phyloP scores from a whole-genome alignment of 2,113 vertebrate species.

The Phasianus colchicus region DNA sequence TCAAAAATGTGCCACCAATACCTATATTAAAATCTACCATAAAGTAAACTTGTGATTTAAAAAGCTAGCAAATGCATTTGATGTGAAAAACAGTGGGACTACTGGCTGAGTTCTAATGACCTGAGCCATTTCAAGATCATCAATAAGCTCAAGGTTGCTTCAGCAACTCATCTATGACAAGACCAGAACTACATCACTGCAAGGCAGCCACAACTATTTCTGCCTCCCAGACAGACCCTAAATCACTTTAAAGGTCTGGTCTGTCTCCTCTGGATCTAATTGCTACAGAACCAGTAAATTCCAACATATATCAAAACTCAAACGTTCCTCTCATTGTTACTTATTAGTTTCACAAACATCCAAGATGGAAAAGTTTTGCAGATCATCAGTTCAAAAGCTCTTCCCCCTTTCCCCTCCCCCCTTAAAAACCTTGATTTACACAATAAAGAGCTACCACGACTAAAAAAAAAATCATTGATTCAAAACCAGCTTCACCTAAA shows the following conservation, averaged over 20 bases:
- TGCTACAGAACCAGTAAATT: background rate
- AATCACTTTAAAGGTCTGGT: background rate
- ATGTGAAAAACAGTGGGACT: background rate
- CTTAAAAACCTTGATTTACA: background rate
- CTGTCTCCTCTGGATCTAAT: background rate
- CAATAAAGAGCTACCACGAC: background rate
- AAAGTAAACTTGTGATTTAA: background rate
- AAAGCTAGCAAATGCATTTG: background rate
- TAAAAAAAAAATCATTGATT: background rate
- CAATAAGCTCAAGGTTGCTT: background rate
- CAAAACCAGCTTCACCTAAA: background rate
- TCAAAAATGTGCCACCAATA: background rate
- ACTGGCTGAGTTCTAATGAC: background rate
- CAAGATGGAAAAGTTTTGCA: background rate
- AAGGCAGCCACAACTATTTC: background rate
- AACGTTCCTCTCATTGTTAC: background rate
- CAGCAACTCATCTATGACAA: background rate
- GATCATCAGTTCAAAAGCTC: background rate
- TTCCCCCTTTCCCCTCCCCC: background rate
- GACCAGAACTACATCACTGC: background rate
- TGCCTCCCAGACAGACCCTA: background rate
- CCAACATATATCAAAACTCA: background rate
- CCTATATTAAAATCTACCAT: background rate
- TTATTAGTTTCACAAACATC: background rate
- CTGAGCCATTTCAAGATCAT: background rate